Evolutionary conservation across 2,888 invertebrate genomes (phyloP).

Genomic region (Caenorhabditis macrosperma): DNA sequence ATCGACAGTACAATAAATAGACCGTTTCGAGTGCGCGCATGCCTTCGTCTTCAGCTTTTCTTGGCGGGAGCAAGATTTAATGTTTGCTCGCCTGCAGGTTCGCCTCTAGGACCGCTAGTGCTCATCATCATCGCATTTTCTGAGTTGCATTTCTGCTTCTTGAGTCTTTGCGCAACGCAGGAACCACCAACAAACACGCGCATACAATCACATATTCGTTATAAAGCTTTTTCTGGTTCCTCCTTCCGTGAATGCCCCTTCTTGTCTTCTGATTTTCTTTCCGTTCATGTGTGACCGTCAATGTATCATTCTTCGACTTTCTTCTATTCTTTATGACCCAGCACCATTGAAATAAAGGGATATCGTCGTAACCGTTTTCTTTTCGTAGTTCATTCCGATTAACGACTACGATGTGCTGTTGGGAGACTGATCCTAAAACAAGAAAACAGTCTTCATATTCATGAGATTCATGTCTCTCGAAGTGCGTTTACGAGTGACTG

Average conservation of each 20-base stretch:
- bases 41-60: constrained; percentile 52
- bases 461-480: neutral
- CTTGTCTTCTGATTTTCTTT: constrained; percentile 9
- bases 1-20: constrained; percentile 52
- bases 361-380: neutral
- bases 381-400: neutral
- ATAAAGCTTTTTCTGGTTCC: constrained; percentile 44
- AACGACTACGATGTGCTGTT: neutral
- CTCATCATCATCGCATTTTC: constrained; percentile 47
- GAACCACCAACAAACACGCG: constrained; percentile 44
- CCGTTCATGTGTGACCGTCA: neutral
- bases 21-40: constrained; percentile 54
- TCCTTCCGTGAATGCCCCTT: neutral
- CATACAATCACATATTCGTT: constrained; percentile 49
- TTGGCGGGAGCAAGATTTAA: constrained; percentile 46
- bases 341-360: neutral
- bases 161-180: constrained; percentile 47
- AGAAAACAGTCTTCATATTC: neutral
- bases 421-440: neutral
- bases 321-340: constrained; percentile 16
- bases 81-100: constrained; percentile 46
- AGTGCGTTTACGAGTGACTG: constrained; percentile 24
- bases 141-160: constrained; percentile 51
- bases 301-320: constrained; percentile 11
- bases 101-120: constrained; percentile 34